Percentiles rank a stretch among this genome's conserved stretches.
phyloP scores from a whole-genome alignment of 2,797 vertebrate species.

The Gymnothorax reevesii region DNA sequence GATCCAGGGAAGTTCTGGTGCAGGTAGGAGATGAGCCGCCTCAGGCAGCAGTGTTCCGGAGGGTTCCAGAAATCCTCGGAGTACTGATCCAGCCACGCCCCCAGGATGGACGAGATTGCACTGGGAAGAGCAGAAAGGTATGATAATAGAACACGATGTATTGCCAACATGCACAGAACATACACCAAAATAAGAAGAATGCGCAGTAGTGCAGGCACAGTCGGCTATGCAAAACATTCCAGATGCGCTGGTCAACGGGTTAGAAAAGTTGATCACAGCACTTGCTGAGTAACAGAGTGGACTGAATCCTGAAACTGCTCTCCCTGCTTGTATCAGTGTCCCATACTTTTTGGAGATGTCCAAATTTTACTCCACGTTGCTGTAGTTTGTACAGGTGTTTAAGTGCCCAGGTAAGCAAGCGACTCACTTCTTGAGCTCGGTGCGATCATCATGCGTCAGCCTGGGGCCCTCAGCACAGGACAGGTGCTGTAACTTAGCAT shows the following conservation, averaged over 20 bases:
- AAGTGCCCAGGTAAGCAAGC: background rate
- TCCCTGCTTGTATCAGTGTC: too few relatives aligned
- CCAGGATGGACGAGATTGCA: constrained; percentile 85
- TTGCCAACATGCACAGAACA: background rate
- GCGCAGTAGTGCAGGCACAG: too few relatives aligned
- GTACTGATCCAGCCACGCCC: constrained; percentile 86
- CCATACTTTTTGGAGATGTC: too few relatives aligned
- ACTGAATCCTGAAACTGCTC: too few relatives aligned
- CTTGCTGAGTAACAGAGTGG: too few relatives aligned
- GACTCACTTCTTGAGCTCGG: constrained; percentile 80
- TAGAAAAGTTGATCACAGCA: too few relatives aligned
- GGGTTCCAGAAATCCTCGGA: constrained; percentile 85
- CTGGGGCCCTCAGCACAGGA: constrained; percentile 69
- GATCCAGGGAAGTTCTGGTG: constrained; percentile 83
- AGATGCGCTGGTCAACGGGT: too few relatives aligned
- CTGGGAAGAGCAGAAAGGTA: constrained; percentile 48
- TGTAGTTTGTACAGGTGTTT: background rate
- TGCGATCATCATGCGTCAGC: constrained; percentile 72
- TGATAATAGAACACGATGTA: background rate
- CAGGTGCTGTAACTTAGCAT: constrained; percentile 76
- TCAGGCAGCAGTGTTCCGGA: constrained; percentile 78
- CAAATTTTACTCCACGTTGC: too few relatives aligned
- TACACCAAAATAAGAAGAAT: background rate
- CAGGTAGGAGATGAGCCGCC: constrained; percentile 81
- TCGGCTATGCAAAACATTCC: too few relatives aligned